Conservation (phyloP, 2,888 invertebrate species). For the Caenorhabditis macrosperma region DNA sequence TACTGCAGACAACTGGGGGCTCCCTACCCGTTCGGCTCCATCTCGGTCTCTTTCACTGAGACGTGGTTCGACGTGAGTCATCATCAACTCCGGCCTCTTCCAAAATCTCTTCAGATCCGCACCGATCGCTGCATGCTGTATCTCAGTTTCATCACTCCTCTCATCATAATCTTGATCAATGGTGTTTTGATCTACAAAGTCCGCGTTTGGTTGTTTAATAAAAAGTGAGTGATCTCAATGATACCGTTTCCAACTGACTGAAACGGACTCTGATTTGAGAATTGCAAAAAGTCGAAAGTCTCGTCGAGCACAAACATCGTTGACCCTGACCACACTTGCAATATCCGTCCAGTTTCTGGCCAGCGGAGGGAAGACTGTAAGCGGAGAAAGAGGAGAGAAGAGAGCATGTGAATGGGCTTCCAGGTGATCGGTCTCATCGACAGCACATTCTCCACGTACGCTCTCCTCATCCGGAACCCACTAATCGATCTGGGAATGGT, state of each 20-base stretch:
- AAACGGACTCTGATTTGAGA: background rate
- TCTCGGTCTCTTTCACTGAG: background rate
- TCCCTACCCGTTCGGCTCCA: constrained; percentile 2
- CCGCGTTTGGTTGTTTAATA: constrained; percentile 13
- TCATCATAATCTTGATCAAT: constrained; percentile 7
- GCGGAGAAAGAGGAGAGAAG: background rate
- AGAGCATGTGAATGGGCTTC: background rate
- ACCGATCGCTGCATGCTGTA: constrained; percentile 21
- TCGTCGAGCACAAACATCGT: constrained; percentile 18
- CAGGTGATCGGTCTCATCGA: background rate
- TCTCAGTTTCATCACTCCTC: constrained; percentile 20
- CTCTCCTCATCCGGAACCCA: constrained; percentile 12
- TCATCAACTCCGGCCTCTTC: no score
- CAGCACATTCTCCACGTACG: background rate
- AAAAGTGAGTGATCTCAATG: background rate
- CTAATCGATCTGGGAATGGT: constrained; percentile 20
- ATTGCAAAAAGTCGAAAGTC: background rate
- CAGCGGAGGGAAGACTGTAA: constrained; percentile 24
- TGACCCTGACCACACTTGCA: constrained; percentile 30
- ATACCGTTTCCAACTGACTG: no score
- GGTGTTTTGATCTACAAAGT: constrained; percentile 27
- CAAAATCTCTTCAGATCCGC: constrained; percentile 28
- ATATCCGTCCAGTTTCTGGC: constrained; percentile 23
- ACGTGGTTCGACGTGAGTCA: constrained; percentile 9
- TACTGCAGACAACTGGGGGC: constrained; percentile 1